Evolutionary conservation across 2,888 invertebrate genomes (phyloP).

Genomic region (Andrena camellia): DNA sequence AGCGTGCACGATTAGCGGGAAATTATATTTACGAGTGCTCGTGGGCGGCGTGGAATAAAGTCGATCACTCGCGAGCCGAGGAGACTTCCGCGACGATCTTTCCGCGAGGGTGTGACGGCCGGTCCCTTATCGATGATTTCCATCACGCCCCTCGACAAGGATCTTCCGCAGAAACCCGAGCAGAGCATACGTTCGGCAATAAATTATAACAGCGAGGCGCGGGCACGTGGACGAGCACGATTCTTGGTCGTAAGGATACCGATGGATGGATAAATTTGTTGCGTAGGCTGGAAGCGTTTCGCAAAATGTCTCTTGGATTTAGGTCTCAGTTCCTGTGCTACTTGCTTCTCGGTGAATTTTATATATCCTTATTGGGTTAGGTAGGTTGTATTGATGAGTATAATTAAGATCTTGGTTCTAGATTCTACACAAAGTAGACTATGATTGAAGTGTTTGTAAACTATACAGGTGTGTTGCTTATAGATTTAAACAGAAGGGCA

Average conservation of each 20-base stretch:
- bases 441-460: too few species aligned
- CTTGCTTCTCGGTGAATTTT: not conserved
- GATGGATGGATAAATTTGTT: conserved; percentile 47
- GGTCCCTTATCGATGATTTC: conserved; percentile 61
- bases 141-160: conserved; percentile 50
- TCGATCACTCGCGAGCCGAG: conserved; percentile 52
- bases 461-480: too few species aligned
- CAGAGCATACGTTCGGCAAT: conserved; percentile 30
- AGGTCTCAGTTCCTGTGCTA: not conserved
- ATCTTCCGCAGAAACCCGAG: conserved; percentile 36
- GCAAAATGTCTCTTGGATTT: not conserved
- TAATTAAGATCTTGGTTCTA: too few species aligned
- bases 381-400: too few species aligned
- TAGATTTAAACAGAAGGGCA: too few species aligned
- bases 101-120: conserved; percentile 59
- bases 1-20: conserved; percentile 63
- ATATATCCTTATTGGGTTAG: too few species aligned
- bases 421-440: too few species aligned
- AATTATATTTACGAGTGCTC: conserved; percentile 63
- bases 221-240: conserved; percentile 23
- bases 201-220: conserved; percentile 46
- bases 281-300: conserved; percentile 15
- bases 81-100: conserved; percentile 68
- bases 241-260: conserved; percentile 21
- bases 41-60: conserved; percentile 62